Percentiles rank a stretch among this genome's conserved stretches.
Evolutionary conservation across 2,888 invertebrate species (phyloP).

Genomic region (Drosophila silvestris): DNA sequence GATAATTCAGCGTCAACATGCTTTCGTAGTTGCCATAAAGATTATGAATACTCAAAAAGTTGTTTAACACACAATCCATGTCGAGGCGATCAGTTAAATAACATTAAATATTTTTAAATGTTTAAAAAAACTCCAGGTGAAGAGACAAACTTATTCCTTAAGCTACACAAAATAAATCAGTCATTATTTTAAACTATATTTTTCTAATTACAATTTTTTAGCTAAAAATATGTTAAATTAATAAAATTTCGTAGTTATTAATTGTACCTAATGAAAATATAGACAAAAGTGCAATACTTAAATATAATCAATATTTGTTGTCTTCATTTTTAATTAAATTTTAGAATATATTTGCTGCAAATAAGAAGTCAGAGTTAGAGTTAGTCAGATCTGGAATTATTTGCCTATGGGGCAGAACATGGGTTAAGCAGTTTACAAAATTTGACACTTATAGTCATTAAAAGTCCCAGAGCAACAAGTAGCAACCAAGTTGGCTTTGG

Average conservation of each 20-base stretch:
- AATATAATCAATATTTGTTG: background rate
- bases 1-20: conserved; percentile 31
- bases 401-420: background rate
- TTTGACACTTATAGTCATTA: background rate
- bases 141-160: background rate
- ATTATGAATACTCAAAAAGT: conserved; percentile 15
- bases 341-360: background rate
- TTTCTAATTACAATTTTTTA: background rate
- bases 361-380: background rate
- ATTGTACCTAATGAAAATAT: background rate
- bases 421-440: background rate
- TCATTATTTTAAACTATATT: background rate
- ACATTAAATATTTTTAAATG: background rate
- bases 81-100: conserved; percentile 1
- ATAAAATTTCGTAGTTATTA: background rate
- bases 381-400: background rate
- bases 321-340: background rate
- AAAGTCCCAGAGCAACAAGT: conserved; percentile 4
- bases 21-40: conserved; percentile 11
- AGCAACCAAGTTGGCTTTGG: background rate
- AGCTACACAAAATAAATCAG: background rate
- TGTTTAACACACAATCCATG: conserved; percentile 9
- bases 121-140: background rate
- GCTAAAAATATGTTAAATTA: background rate
- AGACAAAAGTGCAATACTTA: background rate